A percentile compares a stretch with the other conserved stretches of the same genome.
phyloP scores from a whole-genome alignment of 2,113 vertebrate species.

The Tragelaphus buxtoni region DNA sequence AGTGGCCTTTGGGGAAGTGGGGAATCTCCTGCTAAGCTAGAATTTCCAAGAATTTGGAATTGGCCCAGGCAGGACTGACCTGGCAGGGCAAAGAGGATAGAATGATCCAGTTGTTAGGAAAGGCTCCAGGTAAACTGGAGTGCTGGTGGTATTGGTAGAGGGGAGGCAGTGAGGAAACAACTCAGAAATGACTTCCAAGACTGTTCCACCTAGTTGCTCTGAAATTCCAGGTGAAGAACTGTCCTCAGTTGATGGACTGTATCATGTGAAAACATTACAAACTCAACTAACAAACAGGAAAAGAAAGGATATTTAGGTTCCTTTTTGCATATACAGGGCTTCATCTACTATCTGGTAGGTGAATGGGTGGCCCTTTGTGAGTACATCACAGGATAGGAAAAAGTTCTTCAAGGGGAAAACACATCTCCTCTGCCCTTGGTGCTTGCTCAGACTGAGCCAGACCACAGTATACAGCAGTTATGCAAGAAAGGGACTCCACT shows the following conservation, averaged over 20 bases:
- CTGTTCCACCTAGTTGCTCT: not conserved
- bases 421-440: not conserved
- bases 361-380: not conserved
- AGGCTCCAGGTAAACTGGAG: not conserved
- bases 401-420: not conserved
- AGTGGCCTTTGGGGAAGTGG: not conserved
- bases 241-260: not conserved
- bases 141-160: not conserved
- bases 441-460: not conserved
- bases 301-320: not conserved
- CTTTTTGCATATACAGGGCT: not conserved
- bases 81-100: not conserved
- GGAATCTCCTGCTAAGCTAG: not conserved
- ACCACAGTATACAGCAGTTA: not conserved
- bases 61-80: not conserved
- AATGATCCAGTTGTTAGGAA: not conserved
- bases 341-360: not conserved
- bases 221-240: conserved; percentile 17
- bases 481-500: not conserved
- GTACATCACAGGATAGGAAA: not conserved
- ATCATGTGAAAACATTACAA: not conserved
- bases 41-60: not conserved
- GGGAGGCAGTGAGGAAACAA: not conserved
- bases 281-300: not conserved
- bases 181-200: not conserved